phyloP scores from a whole-genome alignment of 2,113 vertebrate genomes.

The Vimba vimba region DNA sequence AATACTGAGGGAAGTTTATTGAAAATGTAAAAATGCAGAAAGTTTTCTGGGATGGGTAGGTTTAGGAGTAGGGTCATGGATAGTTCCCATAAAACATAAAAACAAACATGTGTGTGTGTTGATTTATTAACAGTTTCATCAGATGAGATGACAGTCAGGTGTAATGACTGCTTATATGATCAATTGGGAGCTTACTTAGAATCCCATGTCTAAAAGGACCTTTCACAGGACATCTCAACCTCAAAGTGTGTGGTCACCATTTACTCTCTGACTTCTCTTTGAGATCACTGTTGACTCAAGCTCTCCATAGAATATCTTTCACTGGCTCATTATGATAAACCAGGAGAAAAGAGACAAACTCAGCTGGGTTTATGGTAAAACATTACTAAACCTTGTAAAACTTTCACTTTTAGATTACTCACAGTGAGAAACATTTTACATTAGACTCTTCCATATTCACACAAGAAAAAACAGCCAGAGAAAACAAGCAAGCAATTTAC shows the following conservation, averaged over 20 bases:
- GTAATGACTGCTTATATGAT: neutral
- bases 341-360: neutral
- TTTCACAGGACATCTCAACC: neutral
- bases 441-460: too few relatives aligned
- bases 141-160: neutral
- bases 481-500: neutral
- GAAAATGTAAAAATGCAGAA: too few relatives aligned
- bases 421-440: neutral
- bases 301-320: neutral
- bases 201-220: neutral
- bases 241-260: neutral
- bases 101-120: neutral
- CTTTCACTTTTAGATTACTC: neutral
- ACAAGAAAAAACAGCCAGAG: neutral
- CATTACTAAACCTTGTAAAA: constrained; percentile 1
- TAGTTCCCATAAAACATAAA: too few relatives aligned
- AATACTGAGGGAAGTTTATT: too few relatives aligned
- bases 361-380: neutral
- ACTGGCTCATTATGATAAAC: neutral
- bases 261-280: neutral
- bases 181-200: neutral
- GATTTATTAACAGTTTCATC: neutral
- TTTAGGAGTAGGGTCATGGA: too few relatives aligned
- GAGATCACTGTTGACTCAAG: neutral
- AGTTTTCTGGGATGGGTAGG: too few relatives aligned